phyloP scores from a whole-genome alignment of 2,888 invertebrate genomes.

The Chouioia cunea region DNA sequence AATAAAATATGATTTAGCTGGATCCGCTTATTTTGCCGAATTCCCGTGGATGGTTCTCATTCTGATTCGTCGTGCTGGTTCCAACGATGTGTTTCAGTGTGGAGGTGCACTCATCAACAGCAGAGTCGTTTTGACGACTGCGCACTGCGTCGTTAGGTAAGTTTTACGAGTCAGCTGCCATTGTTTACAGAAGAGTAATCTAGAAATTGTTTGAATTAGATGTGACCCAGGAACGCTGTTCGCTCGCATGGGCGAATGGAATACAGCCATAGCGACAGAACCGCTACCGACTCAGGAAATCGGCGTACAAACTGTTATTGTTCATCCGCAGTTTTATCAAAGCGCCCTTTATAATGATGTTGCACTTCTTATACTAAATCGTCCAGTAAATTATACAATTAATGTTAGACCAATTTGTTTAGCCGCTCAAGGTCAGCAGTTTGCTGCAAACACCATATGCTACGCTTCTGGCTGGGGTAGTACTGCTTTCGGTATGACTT shows the following conservation, averaged over 20 bases:
- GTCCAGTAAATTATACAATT: constrained; percentile 73
- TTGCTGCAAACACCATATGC: constrained; percentile 71
- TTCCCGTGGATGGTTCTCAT: constrained; percentile 88
- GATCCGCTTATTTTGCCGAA: constrained; percentile 81
- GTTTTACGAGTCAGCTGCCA: neutral
- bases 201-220: constrained; percentile 40
- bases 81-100: constrained; percentile 76
- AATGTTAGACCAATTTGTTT: constrained; percentile 81
- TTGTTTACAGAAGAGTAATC: constrained; percentile 1
- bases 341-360: constrained; percentile 82
- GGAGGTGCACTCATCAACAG: constrained; percentile 85
- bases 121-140: constrained; percentile 82
- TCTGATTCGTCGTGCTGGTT: constrained; percentile 70
- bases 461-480: constrained; percentile 84
- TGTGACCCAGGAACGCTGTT: constrained; percentile 64
- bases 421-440: constrained; percentile 70
- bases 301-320: constrained; percentile 71
- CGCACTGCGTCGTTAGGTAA: constrained; percentile 77
- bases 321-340: constrained; percentile 77
- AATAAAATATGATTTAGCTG: constrained; percentile 57
- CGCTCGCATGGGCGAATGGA: constrained; percentile 84
- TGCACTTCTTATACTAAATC: constrained; percentile 77
- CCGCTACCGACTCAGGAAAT: constrained; percentile 78
- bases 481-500: constrained; percentile 73
- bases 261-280: constrained; percentile 78